These are phyloP conservation scores for Acanthochromis polyacanthus DNA, from an alignment of 2,113 vertebrate species.

Conservation along the genomic window DNA sequence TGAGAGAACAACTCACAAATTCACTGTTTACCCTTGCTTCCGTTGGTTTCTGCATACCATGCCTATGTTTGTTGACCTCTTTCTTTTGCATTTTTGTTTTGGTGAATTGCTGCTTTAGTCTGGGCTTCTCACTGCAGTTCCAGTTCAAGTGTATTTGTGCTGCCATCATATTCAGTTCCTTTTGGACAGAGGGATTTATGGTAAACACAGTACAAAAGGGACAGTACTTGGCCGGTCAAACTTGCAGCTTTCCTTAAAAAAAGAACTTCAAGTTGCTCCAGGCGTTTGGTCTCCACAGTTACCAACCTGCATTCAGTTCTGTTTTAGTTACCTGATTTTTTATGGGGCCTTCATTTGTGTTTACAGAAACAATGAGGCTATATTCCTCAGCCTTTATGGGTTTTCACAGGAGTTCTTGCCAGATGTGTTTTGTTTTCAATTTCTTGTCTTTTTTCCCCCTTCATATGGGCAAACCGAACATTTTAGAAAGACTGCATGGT, in stretches of 20 bases:
- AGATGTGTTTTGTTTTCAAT: slow-evolving; percentile 69
- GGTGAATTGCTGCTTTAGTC: slow-evolving; percentile 16
- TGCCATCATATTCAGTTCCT: slow-evolving; percentile 46
- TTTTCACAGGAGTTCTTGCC: slow-evolving; percentile 67
- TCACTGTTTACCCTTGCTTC: slow-evolving; percentile 44
- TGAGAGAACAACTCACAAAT: slow-evolving; percentile 72
- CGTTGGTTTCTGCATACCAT: slow-evolving; percentile 38
- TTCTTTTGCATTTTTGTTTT: slow-evolving; percentile 25
- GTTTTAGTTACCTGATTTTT: slow-evolving; percentile 86
- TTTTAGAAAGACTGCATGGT: background rate
- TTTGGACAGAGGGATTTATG: slow-evolving; percentile 49
- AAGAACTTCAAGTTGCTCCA: slow-evolving; percentile 54
- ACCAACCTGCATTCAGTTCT: slow-evolving; percentile 72
- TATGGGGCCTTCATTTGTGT: slow-evolving; percentile 77
- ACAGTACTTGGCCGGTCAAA: slow-evolving; percentile 57
- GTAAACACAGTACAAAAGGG: slow-evolving; percentile 65
- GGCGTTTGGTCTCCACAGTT: slow-evolving; percentile 75
- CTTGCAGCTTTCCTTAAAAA: slow-evolving; percentile 63
- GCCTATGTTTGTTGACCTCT: slow-evolving; percentile 25
- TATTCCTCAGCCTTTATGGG: slow-evolving; percentile 77
- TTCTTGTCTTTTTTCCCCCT: slow-evolving; percentile 43
- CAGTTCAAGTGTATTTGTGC: slow-evolving; percentile 25
- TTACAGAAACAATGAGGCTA: slow-evolving; percentile 81
- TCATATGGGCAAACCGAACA: slow-evolving; percentile 4
- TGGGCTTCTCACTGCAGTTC: slow-evolving; percentile 29